phyloP scores from a whole-genome alignment of 2,888 invertebrate genomes.

The Abscondita cerata region DNA sequence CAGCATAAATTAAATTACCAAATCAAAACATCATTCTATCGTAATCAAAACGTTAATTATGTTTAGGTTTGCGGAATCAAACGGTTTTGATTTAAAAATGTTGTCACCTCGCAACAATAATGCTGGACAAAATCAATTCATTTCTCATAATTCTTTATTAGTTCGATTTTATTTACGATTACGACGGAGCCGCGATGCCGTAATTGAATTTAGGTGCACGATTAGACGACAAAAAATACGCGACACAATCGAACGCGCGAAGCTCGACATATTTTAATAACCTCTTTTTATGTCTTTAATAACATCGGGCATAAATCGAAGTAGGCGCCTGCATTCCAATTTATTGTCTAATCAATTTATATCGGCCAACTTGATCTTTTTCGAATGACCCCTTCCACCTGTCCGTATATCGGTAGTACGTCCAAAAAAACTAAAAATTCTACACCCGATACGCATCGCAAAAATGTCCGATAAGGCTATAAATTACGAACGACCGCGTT shows the following conservation, averaged over 20 bases:
- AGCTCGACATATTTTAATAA: too few species aligned
- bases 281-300: too few species aligned
- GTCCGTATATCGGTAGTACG: not conserved
- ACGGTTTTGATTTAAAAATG: conserved; percentile 34
- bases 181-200: not conserved
- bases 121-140: conserved; percentile 27
- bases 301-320: not conserved
- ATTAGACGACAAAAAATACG: too few species aligned
- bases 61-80: conserved; percentile 33
- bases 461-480: conserved; percentile 24
- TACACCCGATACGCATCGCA: conserved; percentile 17
- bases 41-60: conserved; percentile 35
- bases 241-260: too few species aligned
- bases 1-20: conserved; percentile 33
- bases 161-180: conserved; percentile 1
- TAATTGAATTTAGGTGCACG: too few species aligned
- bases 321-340: conserved; percentile 4
- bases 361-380: conserved; percentile 4
- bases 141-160: conserved; percentile 13
- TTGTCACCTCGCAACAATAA: conserved; percentile 32
- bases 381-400: not conserved
- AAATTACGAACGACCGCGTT: conserved; percentile 26
- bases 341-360: conserved; percentile 25
- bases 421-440: conserved; percentile 15
- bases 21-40: conserved; percentile 37